These are phyloP conservation scores for Bombus vancouverensis DNA, from an alignment of 1,140 invertebrate genomes.

Conservation along the genomic window DNA sequence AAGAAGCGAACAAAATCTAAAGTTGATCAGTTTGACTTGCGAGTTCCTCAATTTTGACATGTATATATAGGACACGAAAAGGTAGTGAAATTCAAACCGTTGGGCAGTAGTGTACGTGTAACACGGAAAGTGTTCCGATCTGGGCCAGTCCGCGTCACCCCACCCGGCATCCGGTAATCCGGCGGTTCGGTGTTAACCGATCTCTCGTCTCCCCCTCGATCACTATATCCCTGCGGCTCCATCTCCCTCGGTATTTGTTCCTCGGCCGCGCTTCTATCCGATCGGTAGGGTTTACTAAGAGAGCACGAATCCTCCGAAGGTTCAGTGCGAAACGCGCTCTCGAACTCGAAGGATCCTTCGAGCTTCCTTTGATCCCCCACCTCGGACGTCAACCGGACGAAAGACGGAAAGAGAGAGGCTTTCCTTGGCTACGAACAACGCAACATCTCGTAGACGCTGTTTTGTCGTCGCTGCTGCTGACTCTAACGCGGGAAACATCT, in stretches of 20 bases:
- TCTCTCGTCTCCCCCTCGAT: conserved; percentile 24
- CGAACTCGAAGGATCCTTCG: conserved; percentile 73
- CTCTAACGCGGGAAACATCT: neutral
- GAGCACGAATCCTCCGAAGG: conserved; percentile 74
- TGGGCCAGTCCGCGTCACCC: conserved; percentile 62
- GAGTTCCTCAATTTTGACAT: no score
- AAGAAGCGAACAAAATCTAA: no score
- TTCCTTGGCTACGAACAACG: conserved; percentile 18
- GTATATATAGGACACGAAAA: neutral
- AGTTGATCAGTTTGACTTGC: no score
- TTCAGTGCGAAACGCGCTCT: conserved; percentile 79
- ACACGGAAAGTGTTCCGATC: conserved; percentile 66
- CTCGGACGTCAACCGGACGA: neutral
- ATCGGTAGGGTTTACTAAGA: conserved; percentile 78
- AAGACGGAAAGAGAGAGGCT: conserved; percentile 28
- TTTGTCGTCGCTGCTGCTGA: neutral
- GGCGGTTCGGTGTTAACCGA: conserved; percentile 49
- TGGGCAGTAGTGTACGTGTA: conserved; percentile 21
- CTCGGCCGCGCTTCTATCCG: conserved; percentile 69
- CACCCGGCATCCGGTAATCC: conserved; percentile 58
- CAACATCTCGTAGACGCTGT: neutral
- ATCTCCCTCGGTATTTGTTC: conserved; percentile 68
- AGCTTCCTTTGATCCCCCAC: conserved; percentile 54
- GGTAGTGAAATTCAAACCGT: conserved; percentile 4
- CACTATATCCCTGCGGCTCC: conserved; percentile 21